phyloP scores from a whole-genome alignment of 1,140 invertebrate genomes.

The Brachystomella parvula region DNA sequence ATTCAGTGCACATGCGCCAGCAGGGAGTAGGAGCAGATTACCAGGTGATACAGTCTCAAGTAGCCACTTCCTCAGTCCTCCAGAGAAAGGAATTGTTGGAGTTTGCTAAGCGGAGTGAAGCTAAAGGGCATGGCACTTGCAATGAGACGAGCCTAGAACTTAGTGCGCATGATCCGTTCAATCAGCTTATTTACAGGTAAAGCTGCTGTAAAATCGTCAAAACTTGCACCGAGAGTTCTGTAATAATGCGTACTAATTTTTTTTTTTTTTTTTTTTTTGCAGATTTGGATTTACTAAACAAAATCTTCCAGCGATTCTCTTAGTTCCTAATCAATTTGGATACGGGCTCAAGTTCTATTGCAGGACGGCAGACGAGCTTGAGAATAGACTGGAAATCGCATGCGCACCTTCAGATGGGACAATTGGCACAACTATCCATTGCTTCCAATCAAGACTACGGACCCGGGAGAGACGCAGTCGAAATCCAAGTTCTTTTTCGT shows the following conservation, averaged over 20 bases:
- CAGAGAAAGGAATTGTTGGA: conserved; percentile 17
- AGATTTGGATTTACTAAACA: conserved; percentile 22
- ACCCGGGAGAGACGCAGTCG: not conserved
- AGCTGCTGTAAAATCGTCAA: not conserved
- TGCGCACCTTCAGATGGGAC: conserved; percentile 25
- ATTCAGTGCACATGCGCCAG: conserved; percentile 22
- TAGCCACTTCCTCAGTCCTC: conserved; percentile 34
- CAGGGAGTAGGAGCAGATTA: conserved; percentile 4
- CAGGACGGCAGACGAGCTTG: not conserved
- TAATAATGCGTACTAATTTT: not conserved
- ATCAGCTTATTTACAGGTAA: conserved; percentile 21
- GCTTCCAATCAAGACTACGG: conserved; percentile 21
- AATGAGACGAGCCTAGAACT: conserved; percentile 22
- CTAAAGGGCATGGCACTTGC: conserved; percentile 16
- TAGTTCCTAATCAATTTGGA: conserved; percentile 36
- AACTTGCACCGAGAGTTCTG: not conserved
- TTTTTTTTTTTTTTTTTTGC: not conserved
- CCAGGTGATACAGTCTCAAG: conserved; percentile 23
- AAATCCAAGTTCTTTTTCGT: not conserved
- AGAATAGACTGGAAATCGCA: conserved; percentile 25
- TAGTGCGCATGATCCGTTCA: conserved; percentile 33
- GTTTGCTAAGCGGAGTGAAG: conserved; percentile 12
- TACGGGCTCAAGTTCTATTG: conserved; percentile 34
- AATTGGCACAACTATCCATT: conserved; percentile 18
- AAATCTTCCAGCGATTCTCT: conserved; percentile 24